phyloP scores from a whole-genome alignment of 2,113 vertebrate species.

The Leiothrix lutea region DNA sequence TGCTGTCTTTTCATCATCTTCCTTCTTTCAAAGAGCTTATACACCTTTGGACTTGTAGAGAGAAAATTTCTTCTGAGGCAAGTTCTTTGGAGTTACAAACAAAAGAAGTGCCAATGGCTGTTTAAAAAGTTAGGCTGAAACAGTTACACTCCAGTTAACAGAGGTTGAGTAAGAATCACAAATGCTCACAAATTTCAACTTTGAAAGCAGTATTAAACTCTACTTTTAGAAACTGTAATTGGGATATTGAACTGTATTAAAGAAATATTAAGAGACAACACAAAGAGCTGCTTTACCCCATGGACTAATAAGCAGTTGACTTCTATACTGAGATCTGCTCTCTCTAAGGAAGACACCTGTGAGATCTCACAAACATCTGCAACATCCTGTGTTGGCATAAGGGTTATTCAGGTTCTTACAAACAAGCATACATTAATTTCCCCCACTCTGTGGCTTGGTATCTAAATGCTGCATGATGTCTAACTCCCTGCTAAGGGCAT shows the following conservation, averaged over 20 bases:
- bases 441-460: neutral
- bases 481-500: neutral
- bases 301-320: neutral
- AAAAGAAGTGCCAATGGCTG: neutral
- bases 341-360: neutral
- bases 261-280: neutral
- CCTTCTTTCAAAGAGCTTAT: neutral
- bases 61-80: neutral
- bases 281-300: neutral
- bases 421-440: neutral
- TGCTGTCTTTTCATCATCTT: neutral
- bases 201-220: neutral
- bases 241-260: neutral
- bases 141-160: neutral
- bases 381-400: neutral
- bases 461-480: neutral
- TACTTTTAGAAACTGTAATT: neutral
- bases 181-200: neutral
- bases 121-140: neutral
- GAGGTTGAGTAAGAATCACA: neutral
- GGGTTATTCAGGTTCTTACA: neutral
- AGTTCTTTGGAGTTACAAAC: neutral
- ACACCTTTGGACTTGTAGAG: neutral
- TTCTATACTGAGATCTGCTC: neutral
- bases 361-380: neutral